A percentile compares a stretch with the other conserved stretches of the same genome.
These are phyloP conservation scores for Chinchilla lanigera DNA, from an alignment of 2,113 vertebrate species.

Conservation along the genomic window DNA sequence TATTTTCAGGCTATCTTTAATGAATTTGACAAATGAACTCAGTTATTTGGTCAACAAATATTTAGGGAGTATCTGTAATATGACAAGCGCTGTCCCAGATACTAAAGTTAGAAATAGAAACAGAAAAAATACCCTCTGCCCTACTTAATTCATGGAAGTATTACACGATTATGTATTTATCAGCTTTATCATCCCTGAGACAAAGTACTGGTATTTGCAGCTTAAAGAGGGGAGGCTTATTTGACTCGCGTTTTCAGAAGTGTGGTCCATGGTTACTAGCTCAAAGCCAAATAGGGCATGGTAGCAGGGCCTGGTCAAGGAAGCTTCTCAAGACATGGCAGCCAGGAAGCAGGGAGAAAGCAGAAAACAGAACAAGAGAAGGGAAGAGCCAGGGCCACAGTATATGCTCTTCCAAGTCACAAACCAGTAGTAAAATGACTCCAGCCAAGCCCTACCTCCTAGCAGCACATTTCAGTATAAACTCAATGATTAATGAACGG, in stretches of 20 bases:
- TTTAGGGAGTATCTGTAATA: not conserved
- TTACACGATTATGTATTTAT: not conserved
- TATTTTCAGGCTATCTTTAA: not conserved
- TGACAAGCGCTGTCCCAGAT: not conserved
- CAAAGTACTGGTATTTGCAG: not conserved
- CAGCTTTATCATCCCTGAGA: not conserved
- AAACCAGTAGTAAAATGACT: not conserved
- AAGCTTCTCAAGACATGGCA: not conserved
- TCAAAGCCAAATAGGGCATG: not conserved
- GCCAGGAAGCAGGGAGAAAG: not conserved
- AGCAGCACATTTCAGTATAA: not conserved
- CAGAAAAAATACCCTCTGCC: not conserved
- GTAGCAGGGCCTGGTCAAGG: not conserved
- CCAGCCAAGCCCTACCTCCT: not conserved
- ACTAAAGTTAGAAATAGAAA: not conserved
- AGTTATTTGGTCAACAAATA: not conserved
- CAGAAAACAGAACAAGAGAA: not conserved
- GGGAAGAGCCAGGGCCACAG: not conserved
- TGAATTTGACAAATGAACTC: conserved; percentile 11
- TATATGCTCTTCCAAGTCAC: not conserved
- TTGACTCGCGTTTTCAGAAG: not conserved
- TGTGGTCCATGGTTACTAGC: not conserved
- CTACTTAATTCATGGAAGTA: not conserved
- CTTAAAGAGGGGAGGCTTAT: not conserved
- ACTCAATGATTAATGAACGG: too few relatives aligned